Evolutionary conservation across 2,888 invertebrate genomes (phyloP).

Genomic region (Diaperis boleti): DNA sequence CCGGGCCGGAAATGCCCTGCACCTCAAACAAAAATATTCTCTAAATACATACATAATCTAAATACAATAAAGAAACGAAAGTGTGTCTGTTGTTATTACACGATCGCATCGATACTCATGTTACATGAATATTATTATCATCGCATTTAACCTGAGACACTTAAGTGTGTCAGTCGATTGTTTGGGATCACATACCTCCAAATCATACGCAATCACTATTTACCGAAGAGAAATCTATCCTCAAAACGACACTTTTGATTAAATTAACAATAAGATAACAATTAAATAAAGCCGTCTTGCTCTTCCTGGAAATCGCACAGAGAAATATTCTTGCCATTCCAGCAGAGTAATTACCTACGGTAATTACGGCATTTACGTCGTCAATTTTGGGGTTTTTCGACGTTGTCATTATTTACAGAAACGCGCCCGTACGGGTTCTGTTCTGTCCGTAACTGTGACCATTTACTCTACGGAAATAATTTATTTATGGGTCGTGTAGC

Average conservation of each 20-base stretch:
- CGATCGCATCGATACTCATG: neutral
- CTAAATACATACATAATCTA: neutral
- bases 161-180: neutral
- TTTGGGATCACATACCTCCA: neutral
- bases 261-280: neutral
- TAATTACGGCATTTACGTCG: neutral
- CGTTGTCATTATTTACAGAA: too few species aligned
- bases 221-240: neutral
- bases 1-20: too few species aligned
- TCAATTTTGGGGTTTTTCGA: neutral
- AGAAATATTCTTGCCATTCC: neutral
- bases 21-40: neutral
- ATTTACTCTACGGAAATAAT: neutral
- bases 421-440: too few species aligned
- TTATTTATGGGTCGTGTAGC: neutral
- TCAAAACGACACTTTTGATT: neutral
- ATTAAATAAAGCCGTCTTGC: neutral
- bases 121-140: conserved; percentile 4
- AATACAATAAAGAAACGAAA: neutral
- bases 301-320: neutral
- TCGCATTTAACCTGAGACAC: neutral
- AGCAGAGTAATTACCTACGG: neutral
- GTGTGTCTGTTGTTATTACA: neutral
- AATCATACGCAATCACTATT: neutral
- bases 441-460: too few species aligned